Conservation (phyloP, 2,113 vertebrate genomes). For the Smithornis capensis region DNA sequence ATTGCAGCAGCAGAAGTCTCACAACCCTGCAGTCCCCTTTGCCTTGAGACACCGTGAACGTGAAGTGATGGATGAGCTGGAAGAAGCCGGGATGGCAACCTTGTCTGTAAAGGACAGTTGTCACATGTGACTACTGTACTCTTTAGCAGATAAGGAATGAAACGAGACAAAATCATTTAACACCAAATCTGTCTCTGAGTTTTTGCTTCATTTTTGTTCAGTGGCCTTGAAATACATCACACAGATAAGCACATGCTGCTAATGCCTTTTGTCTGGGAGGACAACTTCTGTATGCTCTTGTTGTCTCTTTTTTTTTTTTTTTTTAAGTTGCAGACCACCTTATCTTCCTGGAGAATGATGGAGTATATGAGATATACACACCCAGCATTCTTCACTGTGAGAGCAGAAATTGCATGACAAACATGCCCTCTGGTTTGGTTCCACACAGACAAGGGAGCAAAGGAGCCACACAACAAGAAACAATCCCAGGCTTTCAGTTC, state of each 20-base stretch:
- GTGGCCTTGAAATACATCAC: neutral
- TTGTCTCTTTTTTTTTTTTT: neutral
- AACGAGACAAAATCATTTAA: neutral
- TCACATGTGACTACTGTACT: neutral
- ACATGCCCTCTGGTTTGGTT: neutral
- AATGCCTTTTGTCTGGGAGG: neutral
- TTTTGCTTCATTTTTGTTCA: neutral
- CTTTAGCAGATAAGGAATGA: neutral
- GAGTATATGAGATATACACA: neutral
- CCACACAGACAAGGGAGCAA: neutral
- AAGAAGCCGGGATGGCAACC: neutral
- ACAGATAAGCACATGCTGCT: neutral
- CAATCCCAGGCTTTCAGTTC: neutral
- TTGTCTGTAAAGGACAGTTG: neutral
- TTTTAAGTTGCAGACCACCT: neutral
- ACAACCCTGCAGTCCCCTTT: neutral
- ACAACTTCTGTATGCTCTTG: neutral
- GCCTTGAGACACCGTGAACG: neutral
- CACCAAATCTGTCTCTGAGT: neutral
- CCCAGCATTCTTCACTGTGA: neutral
- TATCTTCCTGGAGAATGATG: neutral
- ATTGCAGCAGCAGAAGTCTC: neutral
- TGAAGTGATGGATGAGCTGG: neutral
- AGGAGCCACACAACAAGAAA: neutral
- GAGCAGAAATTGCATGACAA: neutral